A percentile compares a stretch with the other conserved stretches of the same genome.
These are phyloP conservation scores for Cromileptes altivelis DNA, from an alignment of 2,113 vertebrate species.

Conservation along the genomic window DNA sequence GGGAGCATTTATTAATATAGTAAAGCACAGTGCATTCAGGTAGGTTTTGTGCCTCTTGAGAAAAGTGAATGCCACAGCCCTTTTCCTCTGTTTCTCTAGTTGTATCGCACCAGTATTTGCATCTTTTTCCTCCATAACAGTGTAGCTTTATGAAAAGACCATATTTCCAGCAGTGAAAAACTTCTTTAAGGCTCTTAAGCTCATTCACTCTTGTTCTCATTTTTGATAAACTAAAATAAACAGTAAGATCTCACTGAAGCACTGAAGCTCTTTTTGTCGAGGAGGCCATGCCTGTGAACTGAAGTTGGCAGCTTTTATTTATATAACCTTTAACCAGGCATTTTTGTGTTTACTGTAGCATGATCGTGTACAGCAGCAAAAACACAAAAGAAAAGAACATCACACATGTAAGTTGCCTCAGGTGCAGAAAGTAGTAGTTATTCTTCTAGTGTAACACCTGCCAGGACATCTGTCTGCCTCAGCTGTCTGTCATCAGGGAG, in stretches of 20 bases:
- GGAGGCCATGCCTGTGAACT: background rate
- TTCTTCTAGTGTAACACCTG: constrained; percentile 28
- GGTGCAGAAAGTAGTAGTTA: constrained; percentile 18
- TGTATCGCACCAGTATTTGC: no score
- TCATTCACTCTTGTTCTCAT: background rate
- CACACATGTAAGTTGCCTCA: background rate
- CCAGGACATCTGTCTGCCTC: constrained; percentile 54
- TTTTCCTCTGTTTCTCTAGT: no score
- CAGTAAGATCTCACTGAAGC: background rate
- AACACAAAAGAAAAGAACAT: constrained; percentile 1
- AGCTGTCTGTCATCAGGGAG: constrained; percentile 47
- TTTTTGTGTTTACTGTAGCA: background rate
- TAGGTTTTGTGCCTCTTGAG: no score
- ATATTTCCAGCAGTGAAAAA: no score
- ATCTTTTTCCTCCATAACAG: no score
- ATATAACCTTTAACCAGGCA: constrained; percentile 12
- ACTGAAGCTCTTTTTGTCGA: background rate
- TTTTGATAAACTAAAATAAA: background rate
- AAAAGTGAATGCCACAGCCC: no score
- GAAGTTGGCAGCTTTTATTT: background rate
- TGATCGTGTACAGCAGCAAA: background rate
- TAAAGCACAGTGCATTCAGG: no score
- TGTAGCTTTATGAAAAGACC: no score
- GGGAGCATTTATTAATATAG: no score
- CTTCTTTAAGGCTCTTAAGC: background rate